phyloP scores from a whole-genome alignment of 2,113 vertebrate genomes.

The Hyperopisus bebe region DNA sequence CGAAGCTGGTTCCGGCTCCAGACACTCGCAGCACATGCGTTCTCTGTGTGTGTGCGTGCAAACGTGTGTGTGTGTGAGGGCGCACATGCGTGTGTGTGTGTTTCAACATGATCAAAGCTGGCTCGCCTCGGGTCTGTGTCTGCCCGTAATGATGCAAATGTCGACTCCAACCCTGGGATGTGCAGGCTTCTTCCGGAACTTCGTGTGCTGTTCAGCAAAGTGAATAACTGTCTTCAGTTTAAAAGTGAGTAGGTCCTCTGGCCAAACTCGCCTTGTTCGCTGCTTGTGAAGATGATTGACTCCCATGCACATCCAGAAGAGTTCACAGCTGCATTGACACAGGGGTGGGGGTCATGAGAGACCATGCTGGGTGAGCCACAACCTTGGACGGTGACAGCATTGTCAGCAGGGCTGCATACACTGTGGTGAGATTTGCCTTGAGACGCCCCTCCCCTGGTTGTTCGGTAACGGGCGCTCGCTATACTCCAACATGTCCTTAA shows the following conservation, averaged over 20 bases:
- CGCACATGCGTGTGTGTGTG: not conserved
- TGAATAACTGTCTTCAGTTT: not conserved
- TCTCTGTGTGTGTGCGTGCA: not conserved
- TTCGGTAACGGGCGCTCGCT: not conserved
- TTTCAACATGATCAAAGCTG: not conserved
- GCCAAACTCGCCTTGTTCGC: not conserved
- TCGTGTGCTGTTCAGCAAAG: not conserved
- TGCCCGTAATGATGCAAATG: not conserved
- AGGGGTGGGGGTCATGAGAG: not conserved
- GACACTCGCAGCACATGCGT: not conserved
- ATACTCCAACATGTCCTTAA: not conserved
- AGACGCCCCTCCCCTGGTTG: not conserved
- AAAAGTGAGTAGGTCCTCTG: not conserved
- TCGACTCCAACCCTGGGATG: not conserved
- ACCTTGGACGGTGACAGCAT: not conserved
- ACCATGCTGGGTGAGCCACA: not conserved
- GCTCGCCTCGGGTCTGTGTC: not conserved
- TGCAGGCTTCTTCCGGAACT: not conserved
- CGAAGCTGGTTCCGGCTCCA: not conserved
- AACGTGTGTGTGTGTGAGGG: not conserved
- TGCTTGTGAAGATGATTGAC: not conserved
- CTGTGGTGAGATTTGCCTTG: not conserved
- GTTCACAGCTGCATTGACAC: not conserved
- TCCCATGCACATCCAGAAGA: not conserved
- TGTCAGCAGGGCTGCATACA: not conserved